These are phyloP conservation scores for Saguinus imperator DNA, from an alignment of 2,113 vertebrate genomes.

Conservation along the genomic window DNA sequence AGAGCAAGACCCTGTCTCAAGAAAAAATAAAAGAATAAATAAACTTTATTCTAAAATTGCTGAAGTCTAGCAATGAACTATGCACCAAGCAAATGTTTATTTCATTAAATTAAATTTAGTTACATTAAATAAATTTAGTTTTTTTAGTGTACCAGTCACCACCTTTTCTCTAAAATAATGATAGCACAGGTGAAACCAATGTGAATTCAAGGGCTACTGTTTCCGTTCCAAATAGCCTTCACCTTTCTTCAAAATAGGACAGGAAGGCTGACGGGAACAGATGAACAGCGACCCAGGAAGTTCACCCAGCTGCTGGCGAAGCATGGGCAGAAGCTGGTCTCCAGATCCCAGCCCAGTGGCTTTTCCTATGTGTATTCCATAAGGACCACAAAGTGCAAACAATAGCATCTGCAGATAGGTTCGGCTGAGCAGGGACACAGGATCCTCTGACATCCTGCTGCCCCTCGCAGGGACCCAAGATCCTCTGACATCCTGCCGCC, in stretches of 20 bases:
- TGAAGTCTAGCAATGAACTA: neutral
- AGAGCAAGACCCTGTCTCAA: too few relatives aligned
- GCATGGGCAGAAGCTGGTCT: neutral
- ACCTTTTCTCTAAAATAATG: neutral
- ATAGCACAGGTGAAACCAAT: neutral
- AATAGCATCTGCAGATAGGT: neutral
- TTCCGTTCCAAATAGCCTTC: neutral
- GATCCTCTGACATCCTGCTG: neutral
- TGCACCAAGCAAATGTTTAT: neutral
- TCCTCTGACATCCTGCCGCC: neutral
- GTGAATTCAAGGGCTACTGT: neutral
- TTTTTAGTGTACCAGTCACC: neutral
- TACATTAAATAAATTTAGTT: neutral
- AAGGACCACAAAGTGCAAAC: too few relatives aligned
- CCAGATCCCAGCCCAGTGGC: neutral
- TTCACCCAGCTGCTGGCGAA: neutral
- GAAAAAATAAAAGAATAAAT: neutral
- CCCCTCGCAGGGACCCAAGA: neutral
- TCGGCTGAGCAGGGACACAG: neutral
- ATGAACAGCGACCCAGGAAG: neutral
- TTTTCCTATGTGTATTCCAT: neutral
- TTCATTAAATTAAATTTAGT: too few relatives aligned
- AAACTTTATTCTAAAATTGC: neutral
- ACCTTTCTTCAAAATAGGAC: neutral
- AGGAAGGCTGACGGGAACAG: neutral